Conservation (phyloP, 2,113 vertebrate genomes). For the Myotis davidii region DNA sequence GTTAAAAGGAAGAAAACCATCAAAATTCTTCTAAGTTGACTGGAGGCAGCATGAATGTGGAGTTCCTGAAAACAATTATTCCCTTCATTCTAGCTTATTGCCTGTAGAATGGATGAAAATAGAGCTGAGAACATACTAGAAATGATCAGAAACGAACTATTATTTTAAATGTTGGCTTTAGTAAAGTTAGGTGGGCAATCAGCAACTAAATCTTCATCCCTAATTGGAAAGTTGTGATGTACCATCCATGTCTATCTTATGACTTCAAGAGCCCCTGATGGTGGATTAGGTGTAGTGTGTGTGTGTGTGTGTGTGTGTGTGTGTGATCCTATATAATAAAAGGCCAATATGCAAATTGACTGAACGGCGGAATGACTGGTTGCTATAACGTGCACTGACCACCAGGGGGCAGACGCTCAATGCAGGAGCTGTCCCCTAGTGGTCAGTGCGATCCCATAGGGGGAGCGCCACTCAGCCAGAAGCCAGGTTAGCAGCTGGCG, state of each 20-base stretch:
- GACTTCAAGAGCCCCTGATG: constrained; percentile 16
- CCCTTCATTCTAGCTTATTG: neutral
- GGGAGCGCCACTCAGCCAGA: too few relatives aligned
- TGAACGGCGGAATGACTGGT: too few relatives aligned
- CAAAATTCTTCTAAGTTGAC: constrained; percentile 8
- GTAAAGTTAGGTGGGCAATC: neutral
- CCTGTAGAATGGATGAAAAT: neutral
- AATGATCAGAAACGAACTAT: neutral
- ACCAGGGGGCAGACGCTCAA: too few relatives aligned
- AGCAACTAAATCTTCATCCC: neutral
- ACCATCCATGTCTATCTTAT: neutral
- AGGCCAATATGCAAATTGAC: too few relatives aligned
- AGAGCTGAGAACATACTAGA: constrained; percentile 1
- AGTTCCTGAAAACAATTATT: constrained; percentile 15
- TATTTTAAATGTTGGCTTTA: constrained; percentile 1
- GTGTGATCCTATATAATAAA: too few relatives aligned
- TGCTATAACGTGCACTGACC: too few relatives aligned
- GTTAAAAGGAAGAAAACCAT: neutral
- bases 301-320: neutral
- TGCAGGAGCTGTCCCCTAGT: too few relatives aligned
- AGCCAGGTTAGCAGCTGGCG: too few relatives aligned
- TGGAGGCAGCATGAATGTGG: neutral
- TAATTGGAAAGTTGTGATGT: neutral
- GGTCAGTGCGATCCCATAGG: too few relatives aligned
- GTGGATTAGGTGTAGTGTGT: neutral